These are phyloP conservation scores for Eurypyga helias DNA, from an alignment of 2,113 vertebrate genomes.

Conservation along the genomic window DNA sequence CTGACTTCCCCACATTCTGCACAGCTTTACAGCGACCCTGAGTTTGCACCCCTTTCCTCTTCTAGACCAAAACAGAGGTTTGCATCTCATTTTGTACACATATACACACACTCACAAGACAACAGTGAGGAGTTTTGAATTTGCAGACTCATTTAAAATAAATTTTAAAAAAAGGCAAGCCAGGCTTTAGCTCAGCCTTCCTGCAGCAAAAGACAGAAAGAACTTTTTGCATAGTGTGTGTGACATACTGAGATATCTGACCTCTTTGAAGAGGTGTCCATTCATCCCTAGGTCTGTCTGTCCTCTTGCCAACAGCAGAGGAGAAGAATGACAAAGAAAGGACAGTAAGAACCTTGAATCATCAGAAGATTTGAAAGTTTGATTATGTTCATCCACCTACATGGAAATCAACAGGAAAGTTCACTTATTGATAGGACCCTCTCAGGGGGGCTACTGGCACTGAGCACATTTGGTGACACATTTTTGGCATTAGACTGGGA, in stretches of 20 bases:
- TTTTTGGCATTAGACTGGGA: neutral
- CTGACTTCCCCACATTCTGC: conserved; percentile 23
- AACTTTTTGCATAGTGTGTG: neutral
- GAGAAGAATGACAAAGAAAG: neutral
- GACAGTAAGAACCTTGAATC: neutral
- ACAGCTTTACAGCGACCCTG: neutral
- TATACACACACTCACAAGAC: neutral
- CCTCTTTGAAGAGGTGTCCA: neutral
- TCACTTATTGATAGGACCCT: neutral
- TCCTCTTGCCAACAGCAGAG: neutral
- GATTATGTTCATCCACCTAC: neutral
- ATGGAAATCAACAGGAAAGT: neutral
- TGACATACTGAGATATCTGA: neutral
- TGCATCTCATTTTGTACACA: neutral
- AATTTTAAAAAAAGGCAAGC: neutral
- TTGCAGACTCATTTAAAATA: neutral
- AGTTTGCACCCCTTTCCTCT: neutral
- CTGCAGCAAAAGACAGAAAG: neutral
- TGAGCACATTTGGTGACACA: neutral
- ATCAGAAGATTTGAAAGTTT: neutral
- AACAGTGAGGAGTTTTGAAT: neutral
- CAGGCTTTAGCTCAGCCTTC: neutral
- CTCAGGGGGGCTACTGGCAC: too few species aligned
- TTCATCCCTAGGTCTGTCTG: neutral
- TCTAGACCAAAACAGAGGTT: neutral